Base-by-base conservation (phyloP, 2,888 invertebrate species). In the Zhuqinia jingwanae region DNA sequence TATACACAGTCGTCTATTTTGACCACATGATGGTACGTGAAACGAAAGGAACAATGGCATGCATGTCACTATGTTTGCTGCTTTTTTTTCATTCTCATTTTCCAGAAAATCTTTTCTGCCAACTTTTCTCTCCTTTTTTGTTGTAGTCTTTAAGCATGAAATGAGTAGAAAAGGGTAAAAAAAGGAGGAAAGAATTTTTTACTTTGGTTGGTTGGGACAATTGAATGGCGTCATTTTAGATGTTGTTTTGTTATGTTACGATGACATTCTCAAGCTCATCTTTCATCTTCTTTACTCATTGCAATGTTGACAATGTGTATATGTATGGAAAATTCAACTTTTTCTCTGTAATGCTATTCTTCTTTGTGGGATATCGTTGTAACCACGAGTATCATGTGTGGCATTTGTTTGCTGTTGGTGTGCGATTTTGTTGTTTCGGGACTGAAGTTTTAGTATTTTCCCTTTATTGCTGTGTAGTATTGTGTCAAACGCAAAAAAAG, bases 271-370 rank as follows among this genome's bases (percentile, higher is more conserved):
- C 63, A 63, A 78, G 47, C 78, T 79, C 68, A 50, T 79, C 79
- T 79, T 79, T 79, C 79, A 79, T 79, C 79, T 79, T 53, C 10
- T 68, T 68, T 20, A 30, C 42, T 60, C 73, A n/a, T 56, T 56
- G 56, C 10, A 10, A 56, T 56, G 56, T 42, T 68, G 27, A 36
- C 5, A 36, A 17, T 42, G 15, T 68, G 30, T 58, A 56, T 30
- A 42, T 30, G 56, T 58, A 30, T 76, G 58, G 8, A n/a, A 2
- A 27, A 45, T 36, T 36, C 8, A 36, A 36, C 36, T 36, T 36
- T 27, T 77, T 77, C 1, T 45, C 42, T 50, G 22, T 47, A 13
- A 73, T 5, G 47, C n/a, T n/a, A n/a, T n/a, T n/a, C n/a, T n/a
- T n/a, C n/a, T n/a, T n/a, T n/a, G n/a, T n/a, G n/a, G n/a, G n/a